Evolutionary conservation across 2,888 invertebrate genomes (phyloP), one percentile per base, ranked within the genome.

Genomic region (Drosophila bunnanda): DNA sequence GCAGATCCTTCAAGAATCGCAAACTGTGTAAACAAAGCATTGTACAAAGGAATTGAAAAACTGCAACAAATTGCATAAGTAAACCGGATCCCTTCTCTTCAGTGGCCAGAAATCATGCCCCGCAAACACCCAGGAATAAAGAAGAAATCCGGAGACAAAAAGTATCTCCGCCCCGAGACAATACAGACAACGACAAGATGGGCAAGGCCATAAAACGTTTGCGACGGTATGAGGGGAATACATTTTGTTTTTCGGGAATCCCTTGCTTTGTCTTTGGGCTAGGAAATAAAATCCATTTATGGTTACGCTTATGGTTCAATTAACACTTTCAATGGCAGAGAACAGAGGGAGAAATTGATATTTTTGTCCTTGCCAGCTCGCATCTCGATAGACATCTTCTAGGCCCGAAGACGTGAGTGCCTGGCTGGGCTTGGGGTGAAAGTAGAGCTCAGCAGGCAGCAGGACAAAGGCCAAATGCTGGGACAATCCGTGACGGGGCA

Each of bases 301-400:
- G 90, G 88, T 90, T 88, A 88, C 90, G 90, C 88, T 88, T 88
- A 88, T 89, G 88, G 90, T 90, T 88, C 90, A 88, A 90, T 88
- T 90, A 88, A 86, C 88, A 89, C 88, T 80, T 90, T 83, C 83
- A 88, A 88, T 82, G 73, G 66, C 71, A 54, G 66, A 30, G 39
- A 20, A 53, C 17, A 53, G 54, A 48, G 56, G 41, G 48, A 48
- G 76, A 74, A 74, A 76, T 76, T 74, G 73, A 74, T 76, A 74
- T 74, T 74, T 76, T 22, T 57, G 46, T 69, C 52, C 75, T 48
- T 66, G 67, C 62, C 44, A 61, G 36, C 39, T 52, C 32, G 43
- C 36, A 28, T 25, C 20, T 13, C 44, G 67, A 61, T 73, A 72
- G 52, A 53, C 72, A 72, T 72, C 73, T 60, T 69, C 41, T 34